Base-by-base conservation (phyloP, 2,113 vertebrate species). In the Myiopsitta monachus region DNA sequence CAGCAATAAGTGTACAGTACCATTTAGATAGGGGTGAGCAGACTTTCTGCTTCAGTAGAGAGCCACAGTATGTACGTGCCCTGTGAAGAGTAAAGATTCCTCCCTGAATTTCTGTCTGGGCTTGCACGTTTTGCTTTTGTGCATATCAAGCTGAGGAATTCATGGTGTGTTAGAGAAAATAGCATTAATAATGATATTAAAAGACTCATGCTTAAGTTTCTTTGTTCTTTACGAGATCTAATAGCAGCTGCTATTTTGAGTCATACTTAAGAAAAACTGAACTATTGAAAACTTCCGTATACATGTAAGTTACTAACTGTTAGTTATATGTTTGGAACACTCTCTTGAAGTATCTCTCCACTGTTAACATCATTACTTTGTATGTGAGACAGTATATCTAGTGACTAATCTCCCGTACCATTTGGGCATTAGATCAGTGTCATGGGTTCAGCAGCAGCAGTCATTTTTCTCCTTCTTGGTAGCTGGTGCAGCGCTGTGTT, bases 161-260 rank as follows among this genome's bases (percentile, higher is more conserved):
- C 14, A 7, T 41, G 46, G 17, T 4, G 3, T 39, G 10, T 88
- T 88, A 59, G n/a, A 84, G 73, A 92, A 70, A 90, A 61, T 61
- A 44, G 57, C 36, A 17, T 30, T 83, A 68, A 64, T 61, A 68
- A 49, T 88, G 52, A 57, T 72, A 31, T 51, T 52, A 10, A 73
- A 86, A 88, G 38, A 43, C 14, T 85, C 3, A 0, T 63, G 41
- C 44, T 69, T 79, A 76, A 69, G 31, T 79, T 85, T 38, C 61
- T 89, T 92, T 69, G 36, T 85, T 90, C 83, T 74, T 64, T 12
- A 12, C 74, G 57, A 81, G 80, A 26, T 87, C 72, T 90, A 92
- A 57, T 64, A 92, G 51, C 57, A 75, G 54, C 64, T 88, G 68
- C 83, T 95, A 10, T 77, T 92, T 95, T 93, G 76, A 92, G 44